Evolutionary conservation across 2,797 vertebrate species (phyloP).

Genomic region (Amniataba percoides): DNA sequence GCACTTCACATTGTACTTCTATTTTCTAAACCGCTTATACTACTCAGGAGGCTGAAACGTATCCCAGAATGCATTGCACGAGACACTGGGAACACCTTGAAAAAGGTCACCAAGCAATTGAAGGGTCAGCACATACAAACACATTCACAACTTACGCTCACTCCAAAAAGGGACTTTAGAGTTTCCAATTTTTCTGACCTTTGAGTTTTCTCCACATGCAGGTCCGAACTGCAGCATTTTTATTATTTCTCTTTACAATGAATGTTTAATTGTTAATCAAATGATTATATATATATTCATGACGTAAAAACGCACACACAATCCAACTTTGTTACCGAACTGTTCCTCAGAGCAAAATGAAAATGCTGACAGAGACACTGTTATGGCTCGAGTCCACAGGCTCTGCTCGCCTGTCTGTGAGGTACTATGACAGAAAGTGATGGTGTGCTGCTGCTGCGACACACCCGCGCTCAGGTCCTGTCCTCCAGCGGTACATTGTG

Average conservation of each 20-base stretch:
- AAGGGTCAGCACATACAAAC: background rate
- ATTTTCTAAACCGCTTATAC: background rate
- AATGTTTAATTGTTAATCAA: slow-evolving; percentile 27
- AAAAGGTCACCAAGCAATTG: background rate
- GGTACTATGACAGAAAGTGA: slow-evolving; percentile 43
- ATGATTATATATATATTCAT: slow-evolving; percentile 21
- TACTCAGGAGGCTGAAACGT: background rate
- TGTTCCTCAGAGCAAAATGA: slow-evolving; percentile 47
- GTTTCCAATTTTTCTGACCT: background rate
- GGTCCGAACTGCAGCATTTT: background rate
- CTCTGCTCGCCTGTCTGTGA: slow-evolving; percentile 50
- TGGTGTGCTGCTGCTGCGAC: slow-evolving; percentile 19
- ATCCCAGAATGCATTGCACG: slow-evolving; percentile 25
- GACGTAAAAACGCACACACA: slow-evolving; percentile 47
- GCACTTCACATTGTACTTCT: background rate
- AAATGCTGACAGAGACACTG: slow-evolving; percentile 57
- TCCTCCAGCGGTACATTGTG: slow-evolving; percentile 29
- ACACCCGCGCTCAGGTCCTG: slow-evolving; percentile 23
- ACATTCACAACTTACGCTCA: slow-evolving; percentile 14
- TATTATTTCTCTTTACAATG: background rate
- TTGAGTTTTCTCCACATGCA: background rate
- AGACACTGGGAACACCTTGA: background rate
- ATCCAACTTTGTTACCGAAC: slow-evolving; percentile 34
- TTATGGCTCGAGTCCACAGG: slow-evolving; percentile 63
- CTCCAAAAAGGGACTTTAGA: slow-evolving; percentile 1